These are phyloP conservation scores for Drosophila prolongata DNA, from an alignment of 2,888 invertebrate genomes.

Conservation along the genomic window DNA sequence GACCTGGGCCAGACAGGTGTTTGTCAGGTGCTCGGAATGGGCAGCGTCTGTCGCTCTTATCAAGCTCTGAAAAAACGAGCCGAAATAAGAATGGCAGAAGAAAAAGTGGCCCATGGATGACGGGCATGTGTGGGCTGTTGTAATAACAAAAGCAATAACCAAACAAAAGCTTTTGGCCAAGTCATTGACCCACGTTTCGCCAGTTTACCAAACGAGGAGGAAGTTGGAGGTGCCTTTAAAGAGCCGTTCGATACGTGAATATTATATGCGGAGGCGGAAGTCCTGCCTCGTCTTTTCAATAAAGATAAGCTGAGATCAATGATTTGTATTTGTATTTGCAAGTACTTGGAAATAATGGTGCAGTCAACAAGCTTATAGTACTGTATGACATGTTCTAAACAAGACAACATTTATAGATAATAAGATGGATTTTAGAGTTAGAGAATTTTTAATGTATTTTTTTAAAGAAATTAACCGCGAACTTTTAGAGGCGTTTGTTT, in stretches of 20 bases:
- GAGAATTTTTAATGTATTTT: too few relatives aligned
- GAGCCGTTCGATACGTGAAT: constrained; percentile 18
- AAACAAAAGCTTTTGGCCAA: constrained; percentile 46
- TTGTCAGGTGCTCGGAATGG: constrained; percentile 50
- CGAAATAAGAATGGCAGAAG: constrained; percentile 34
- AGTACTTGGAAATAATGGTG: not conserved
- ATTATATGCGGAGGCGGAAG: constrained; percentile 10
- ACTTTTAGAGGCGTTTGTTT: too few relatives aligned
- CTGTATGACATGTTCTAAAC: too few relatives aligned
- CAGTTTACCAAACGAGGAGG: constrained; percentile 8
- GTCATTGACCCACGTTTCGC: constrained; percentile 59
- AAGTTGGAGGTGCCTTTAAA: constrained; percentile 17
- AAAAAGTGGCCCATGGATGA: constrained; percentile 32
- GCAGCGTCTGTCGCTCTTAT: constrained; percentile 63
- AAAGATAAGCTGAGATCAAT: constrained; percentile 12
- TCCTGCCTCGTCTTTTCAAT: constrained; percentile 8
- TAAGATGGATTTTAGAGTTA: too few relatives aligned
- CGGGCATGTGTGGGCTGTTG: constrained; percentile 20
- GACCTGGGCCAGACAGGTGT: constrained; percentile 71
- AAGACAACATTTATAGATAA: too few relatives aligned
- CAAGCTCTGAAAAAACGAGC: constrained; percentile 30
- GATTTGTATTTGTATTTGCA: not conserved
- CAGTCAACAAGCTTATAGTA: too few relatives aligned
- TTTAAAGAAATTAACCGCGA: too few relatives aligned
- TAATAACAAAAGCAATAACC: constrained; percentile 62